Base-by-base conservation (phyloP, 2,888 invertebrate species). In the Ophioninae sp. region DNA sequence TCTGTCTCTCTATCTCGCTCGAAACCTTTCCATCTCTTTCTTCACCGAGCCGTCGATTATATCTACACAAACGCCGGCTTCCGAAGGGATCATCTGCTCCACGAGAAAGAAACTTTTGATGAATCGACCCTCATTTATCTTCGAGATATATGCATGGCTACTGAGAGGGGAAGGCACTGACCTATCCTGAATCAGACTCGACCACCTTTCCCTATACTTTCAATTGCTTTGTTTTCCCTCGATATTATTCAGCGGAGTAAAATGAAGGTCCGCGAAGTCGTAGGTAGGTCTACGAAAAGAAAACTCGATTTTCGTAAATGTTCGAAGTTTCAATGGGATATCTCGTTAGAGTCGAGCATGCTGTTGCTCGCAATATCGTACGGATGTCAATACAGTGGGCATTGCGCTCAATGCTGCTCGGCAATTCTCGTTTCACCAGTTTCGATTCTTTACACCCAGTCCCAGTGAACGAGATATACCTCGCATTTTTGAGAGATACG, bases 51-150 rank as follows among this genome's bases (percentile, higher is more conserved):
- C 79, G 68, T 81, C 85, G 85, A 85, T 83, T 83, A 79, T 83
- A 83, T 83, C 85, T 85, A 76, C 85, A 85, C 83, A 85, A 85
- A 76, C 61, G 79, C 73, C 73, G 79, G 79, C 85, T 83, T 71
- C 81, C 81, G 83, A 81, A 77, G 68, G 77, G 59, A 82, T 84
- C 84, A 82, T 84, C 84, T 81, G 58, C 79, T 17, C 23, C 56
- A 68, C 73, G 68, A 30, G 58, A 78, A 8, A 75, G 39, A 63
- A 74, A 51, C 67, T 30, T 64, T 75, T 77, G 71, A 79, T 77
- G 59, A 76, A 68, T 79, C 13, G 64, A 77, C 74, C 23, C 69
- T 84, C 64, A 79, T 82, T 84, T 76, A 79, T 81, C 76, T 23
- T 61, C 61, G 10, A 61, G 20, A 20, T 68, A 30, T 73, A 5